Percentiles rank a stretch among this genome's conserved stretches.
Conservation (phyloP, 2,113 vertebrate species). For the Bujurquina vittata region DNA sequence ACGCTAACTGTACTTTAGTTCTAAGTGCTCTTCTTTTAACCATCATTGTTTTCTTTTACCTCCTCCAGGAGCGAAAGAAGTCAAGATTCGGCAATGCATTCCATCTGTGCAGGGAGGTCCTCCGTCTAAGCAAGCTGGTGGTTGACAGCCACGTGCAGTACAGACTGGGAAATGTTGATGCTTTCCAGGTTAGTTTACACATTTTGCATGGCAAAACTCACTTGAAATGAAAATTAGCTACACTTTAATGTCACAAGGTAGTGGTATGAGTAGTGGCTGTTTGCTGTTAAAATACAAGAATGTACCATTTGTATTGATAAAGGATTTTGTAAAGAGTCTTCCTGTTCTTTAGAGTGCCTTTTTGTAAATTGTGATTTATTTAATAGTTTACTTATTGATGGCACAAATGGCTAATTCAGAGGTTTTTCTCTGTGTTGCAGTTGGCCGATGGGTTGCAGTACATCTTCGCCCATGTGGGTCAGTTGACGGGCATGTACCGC, state of each 20-base stretch:
- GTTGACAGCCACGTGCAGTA: constrained; percentile 99
- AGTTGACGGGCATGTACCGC: constrained; percentile 98
- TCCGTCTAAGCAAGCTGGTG: constrained; percentile 95
- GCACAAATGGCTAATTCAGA: background rate
- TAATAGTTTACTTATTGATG: background rate
- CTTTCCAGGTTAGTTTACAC: constrained; percentile 88
- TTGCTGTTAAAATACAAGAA: background rate
- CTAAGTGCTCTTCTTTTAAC: background rate
- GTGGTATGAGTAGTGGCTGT: too few relatives aligned
- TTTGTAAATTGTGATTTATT: rapidly evolving
- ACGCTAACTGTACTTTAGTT: background rate
- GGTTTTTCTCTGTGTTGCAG: constrained; percentile 72
- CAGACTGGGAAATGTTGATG: constrained; percentile 96
- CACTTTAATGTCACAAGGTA: background rate
- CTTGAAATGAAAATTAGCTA: background rate
- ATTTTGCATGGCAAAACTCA: background rate
- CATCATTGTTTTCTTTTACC: constrained; percentile 10
- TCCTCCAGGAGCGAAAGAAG: constrained; percentile 92
- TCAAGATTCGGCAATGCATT: constrained; percentile 98
- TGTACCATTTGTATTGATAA: background rate
- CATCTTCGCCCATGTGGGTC: constrained; percentile 98
- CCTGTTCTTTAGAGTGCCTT: background rate
- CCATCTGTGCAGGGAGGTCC: constrained; percentile 95
- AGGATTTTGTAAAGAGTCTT: background rate
- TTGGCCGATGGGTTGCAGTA: constrained; percentile 96